Evolutionary conservation across 35 echinoderm and acorn worm species (phyloP).

Genomic region (Strongylocentrotus purpuratus): DNA sequence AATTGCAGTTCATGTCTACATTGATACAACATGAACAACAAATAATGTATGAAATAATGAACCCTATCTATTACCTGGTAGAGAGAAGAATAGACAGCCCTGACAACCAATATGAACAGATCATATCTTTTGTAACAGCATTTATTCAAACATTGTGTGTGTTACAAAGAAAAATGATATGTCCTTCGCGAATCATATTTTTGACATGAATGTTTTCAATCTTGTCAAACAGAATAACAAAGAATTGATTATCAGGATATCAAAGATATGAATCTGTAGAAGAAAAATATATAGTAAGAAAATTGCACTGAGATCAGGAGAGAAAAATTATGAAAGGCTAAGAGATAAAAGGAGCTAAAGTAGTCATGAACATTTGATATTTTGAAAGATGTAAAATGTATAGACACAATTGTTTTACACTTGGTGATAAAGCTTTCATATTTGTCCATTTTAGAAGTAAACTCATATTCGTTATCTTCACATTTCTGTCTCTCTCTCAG

Average conservation of each 20-base stretch:
- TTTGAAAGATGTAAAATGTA: too few species aligned
- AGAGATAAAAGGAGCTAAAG: too few species aligned
- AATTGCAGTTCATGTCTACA: neutral
- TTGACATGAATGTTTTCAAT: neutral
- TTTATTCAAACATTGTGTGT: neutral
- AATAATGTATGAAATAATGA: neutral
- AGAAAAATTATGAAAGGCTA: too few species aligned
- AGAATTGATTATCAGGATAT: too few species aligned
- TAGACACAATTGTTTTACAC: too few species aligned
- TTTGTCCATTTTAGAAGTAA: neutral
- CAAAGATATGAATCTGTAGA: too few species aligned
- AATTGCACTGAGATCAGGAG: too few species aligned
- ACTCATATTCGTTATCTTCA: neutral
- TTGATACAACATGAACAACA: neutral
- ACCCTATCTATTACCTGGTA: neutral
- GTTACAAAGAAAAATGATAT: neutral
- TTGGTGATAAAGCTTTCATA: neutral
- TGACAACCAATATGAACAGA: neutral
- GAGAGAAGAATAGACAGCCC: neutral
- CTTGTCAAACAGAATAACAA: neutral
- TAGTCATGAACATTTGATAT: too few species aligned
- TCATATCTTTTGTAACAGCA: neutral
- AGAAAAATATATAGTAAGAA: too few species aligned
- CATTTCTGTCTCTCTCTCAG: conserved; percentile 52
- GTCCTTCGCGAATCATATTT: neutral